Evolutionary conservation across 2,888 invertebrate genomes (phyloP), one percentile per base, ranked within the genome.

Genomic region (Geotrupes spiniger): DNA sequence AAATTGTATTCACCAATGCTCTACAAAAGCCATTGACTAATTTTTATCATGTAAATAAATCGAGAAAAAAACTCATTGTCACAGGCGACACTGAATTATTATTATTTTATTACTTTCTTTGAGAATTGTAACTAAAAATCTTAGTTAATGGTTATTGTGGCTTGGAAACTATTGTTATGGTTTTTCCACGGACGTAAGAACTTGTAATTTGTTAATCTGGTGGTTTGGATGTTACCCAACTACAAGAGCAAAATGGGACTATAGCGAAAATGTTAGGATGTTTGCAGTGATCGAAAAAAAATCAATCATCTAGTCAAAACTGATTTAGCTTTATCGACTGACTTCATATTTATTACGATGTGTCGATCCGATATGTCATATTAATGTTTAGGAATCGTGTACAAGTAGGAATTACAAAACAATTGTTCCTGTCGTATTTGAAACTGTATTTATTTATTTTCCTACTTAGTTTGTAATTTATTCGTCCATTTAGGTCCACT

Each of bases 281-380:
- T 67, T 69, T 70, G 70, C 70, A 70, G 68, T 70, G 70, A 70
- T 70, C 49, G 46, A 44, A 42, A 49, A 40, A 33, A 36, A 42
- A 37, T 42, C 41, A 44, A 49, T 45, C 27, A 41, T 45, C 44
- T 49, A 45, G 42, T 42, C 42, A 48, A 47, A 41, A 42, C 17
- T 28, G 37, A 14, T 43, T 36, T 51, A 51, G 51, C 51, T 51
- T 41, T 46, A 51, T 39, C 37, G 46, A 51, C 51, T 51, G 43
- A 43, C 11, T 42, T 25, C 45, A 37, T 45, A 29, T 26, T 38
- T 36, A 17, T 33, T 42, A 17, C 16, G 28, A n/a, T 28, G 9
- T 42, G 27, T 28, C 36, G 14, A 16, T 10, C 36, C 5, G 11
- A 33, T 33, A 12, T 12, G 14, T 33, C 15, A 33, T 11, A 33